Percentiles rank a stretch among this genome's conserved stretches.
Conservation (phyloP, 2,113 vertebrate genomes). For the Marmota flaviventris region DNA sequence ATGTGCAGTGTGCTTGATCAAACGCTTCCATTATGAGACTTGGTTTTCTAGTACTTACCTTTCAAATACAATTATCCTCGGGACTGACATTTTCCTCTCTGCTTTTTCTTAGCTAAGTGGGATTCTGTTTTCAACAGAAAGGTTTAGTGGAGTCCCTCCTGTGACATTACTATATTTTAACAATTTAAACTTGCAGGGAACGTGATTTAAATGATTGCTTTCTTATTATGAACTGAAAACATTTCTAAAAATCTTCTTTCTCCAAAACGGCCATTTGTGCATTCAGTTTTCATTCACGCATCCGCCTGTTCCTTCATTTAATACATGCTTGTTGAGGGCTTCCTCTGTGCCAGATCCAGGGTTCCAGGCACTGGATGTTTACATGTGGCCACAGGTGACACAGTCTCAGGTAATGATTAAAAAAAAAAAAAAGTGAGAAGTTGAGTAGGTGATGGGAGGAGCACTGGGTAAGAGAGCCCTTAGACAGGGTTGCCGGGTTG, state of each 20-base stretch:
- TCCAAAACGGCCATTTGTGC: not conserved
- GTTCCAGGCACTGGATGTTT: not conserved
- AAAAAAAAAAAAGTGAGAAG: not conserved
- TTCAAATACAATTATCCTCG: conserved; percentile 55
- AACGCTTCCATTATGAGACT: not conserved
- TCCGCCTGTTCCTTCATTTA: not conserved
- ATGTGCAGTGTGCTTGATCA: not conserved
- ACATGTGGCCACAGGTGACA: not conserved
- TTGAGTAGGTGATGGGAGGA: not conserved
- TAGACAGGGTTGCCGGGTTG: not conserved
- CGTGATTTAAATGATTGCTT: not conserved
- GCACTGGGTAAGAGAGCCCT: not conserved
- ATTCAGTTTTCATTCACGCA: not conserved
- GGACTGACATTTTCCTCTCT: not conserved
- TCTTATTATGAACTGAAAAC: conserved; percentile 5
- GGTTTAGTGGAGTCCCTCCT: not conserved
- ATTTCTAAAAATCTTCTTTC: not conserved
- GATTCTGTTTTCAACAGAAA: conserved; percentile 51
- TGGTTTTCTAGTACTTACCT: conserved; percentile 59
- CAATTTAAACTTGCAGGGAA: not conserved
- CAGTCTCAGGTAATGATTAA: not conserved
- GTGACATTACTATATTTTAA: conserved; percentile 5
- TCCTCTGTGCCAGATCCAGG: not conserved
- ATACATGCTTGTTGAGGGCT: not conserved
- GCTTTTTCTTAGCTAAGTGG: not conserved